Conservation (phyloP, 2,797 vertebrate species). For the Eulemur rubriventer region DNA sequence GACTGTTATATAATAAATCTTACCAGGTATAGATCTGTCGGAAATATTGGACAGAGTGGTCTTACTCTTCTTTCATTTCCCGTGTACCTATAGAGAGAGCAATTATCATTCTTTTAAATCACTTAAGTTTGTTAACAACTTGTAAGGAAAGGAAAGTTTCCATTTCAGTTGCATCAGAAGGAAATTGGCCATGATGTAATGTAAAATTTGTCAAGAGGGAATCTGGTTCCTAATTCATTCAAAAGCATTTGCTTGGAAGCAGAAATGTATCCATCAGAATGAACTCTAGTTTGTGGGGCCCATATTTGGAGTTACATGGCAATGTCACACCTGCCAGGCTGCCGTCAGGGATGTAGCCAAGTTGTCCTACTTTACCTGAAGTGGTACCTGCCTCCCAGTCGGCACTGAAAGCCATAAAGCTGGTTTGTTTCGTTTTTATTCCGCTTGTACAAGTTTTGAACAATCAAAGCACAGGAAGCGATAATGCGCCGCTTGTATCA, state of each 20-base stretch:
- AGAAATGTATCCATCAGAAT: neutral
- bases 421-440: constrained; percentile 62
- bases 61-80: constrained; percentile 42
- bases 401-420: neutral
- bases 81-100: neutral
- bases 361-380: constrained; percentile 48
- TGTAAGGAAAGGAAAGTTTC: constrained; percentile 34
- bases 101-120: constrained; percentile 47
- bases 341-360: neutral
- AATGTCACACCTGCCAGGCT: neutral
- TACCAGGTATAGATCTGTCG: neutral
- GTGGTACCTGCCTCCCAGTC: constrained; percentile 56
- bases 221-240: constrained; percentile 28
- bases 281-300: constrained; percentile 33
- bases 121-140: constrained; percentile 58
- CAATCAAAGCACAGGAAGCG: neutral
- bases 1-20: neutral
- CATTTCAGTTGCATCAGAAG: constrained; percentile 26
- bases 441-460: constrained; percentile 64
- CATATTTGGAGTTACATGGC: neutral
- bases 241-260: constrained; percentile 40
- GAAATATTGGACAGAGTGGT: neutral
- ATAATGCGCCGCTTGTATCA: neutral
- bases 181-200: constrained; percentile 59
- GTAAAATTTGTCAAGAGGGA: constrained; percentile 36